Percentiles rank a stretch among this genome's conserved stretches.
These are phyloP conservation scores for Stegostoma tigrinum DNA, from an alignment of 2,113 vertebrate species.

Conservation along the genomic window DNA sequence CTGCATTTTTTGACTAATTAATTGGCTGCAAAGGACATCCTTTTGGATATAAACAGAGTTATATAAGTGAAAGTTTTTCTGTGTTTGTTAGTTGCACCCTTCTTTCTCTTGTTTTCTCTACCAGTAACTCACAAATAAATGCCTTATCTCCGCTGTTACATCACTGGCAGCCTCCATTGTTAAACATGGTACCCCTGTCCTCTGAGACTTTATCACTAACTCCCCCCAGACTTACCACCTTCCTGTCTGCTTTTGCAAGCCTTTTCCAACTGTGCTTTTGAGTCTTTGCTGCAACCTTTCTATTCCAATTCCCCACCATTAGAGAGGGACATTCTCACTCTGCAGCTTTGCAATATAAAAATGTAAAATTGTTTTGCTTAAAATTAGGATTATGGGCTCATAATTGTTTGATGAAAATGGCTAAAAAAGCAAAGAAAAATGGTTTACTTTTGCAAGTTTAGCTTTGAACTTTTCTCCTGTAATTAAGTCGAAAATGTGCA, in stretches of 20 bases:
- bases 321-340: background rate
- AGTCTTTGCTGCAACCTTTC: background rate
- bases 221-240: background rate
- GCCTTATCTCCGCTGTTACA: background rate
- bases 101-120: background rate
- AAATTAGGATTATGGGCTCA: background rate
- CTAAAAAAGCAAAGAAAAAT: background rate
- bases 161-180: background rate
- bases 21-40: background rate
- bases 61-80: background rate
- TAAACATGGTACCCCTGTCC: background rate
- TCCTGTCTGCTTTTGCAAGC: background rate
- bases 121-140: background rate
- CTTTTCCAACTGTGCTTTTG: background rate
- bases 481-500: slow-evolving; percentile 25
- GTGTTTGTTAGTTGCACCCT: background rate
- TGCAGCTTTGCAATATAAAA: background rate
- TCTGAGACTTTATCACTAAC: background rate
- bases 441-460: background rate
- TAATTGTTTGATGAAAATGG: background rate
- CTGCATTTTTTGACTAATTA: background rate
- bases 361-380: background rate
- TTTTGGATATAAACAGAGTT: background rate
- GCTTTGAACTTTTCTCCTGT: slow-evolving; percentile 22
- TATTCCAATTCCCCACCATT: background rate